Evolutionary conservation across 2,888 invertebrate species (phyloP), one percentile per base, ranked within the genome.

Genomic region (Gasteruption jaculator): DNA sequence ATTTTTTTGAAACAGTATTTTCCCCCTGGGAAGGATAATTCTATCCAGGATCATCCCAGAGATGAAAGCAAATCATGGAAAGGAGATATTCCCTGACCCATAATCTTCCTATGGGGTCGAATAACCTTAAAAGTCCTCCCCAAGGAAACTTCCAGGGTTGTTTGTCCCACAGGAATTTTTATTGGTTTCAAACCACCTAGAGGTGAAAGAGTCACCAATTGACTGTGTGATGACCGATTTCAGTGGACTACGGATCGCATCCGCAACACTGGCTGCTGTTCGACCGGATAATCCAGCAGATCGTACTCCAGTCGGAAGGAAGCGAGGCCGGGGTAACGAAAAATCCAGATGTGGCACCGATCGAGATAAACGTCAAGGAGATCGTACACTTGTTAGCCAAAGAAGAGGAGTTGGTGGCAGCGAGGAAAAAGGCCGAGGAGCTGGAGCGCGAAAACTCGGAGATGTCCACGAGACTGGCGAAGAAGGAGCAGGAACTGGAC

Each of bases 221-320:
- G 5, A 35, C 10, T 24, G 10, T 12, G 8, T 29, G 5, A 10
- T 35, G 25, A 8, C 18, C 22, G 6, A 11, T 71, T 68, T 11
- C 71, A 85, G 88, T 88, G 71, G 91, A 91, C 57, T 87, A 86
- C 68, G 89, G 86, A 50, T 83, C 88, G 8, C 84, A 89, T 69
- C 84, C 89, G 0, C 92, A 93, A 61, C 89, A 94, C 67, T 97
- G 96, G 95, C 72, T 93, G 22, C 78, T 97, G 40, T 83, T 96
- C 64, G 96, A 96, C 72, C 83, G 95, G 48, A 86, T 97, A 45
- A 85, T 90, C 14, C 96, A 97, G 69, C 96, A 97, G 71, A 81
- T 96, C 19, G 85, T 92, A 32, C 74, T 95, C 34, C 95, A 95
- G 72, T 84, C 77, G 6, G 81, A 84, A 60, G 75, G 61, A 60